Evolutionary conservation across 2,113 vertebrate genomes (phyloP).

Genomic region (Tichodroma muraria): DNA sequence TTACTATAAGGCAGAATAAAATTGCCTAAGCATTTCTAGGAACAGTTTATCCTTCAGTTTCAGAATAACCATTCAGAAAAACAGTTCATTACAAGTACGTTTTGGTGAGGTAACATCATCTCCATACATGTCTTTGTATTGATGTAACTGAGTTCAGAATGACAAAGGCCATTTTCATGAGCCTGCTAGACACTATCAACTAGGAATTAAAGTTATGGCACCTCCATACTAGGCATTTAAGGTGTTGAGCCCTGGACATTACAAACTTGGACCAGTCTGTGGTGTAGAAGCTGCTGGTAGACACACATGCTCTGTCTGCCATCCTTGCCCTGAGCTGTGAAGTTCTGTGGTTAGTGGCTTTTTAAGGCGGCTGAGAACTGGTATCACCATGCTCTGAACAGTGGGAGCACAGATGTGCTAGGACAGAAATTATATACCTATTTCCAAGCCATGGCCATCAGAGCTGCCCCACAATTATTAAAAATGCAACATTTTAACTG

Average conservation of each 20-base stretch:
- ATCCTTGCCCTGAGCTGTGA: background rate
- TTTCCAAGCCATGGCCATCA: background rate
- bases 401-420: background rate
- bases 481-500: background rate
- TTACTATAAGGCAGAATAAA: background rate
- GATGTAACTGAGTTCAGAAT: background rate
- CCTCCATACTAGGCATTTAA: background rate
- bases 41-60: background rate
- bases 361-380: background rate
- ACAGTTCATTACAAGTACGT: fast-evolving
- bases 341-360: background rate
- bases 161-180: background rate
- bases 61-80: background rate
- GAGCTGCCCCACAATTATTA: background rate
- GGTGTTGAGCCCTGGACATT: too few species aligned
- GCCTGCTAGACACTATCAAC: background rate
- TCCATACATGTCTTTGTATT: background rate
- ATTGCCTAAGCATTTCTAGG: background rate
- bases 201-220: background rate
- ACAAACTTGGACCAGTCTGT: background rate
- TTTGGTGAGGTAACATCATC: background rate
- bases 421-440: background rate
- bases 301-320: fast-evolving
- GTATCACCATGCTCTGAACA: background rate
- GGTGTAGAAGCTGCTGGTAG: background rate